phyloP scores from a whole-genome alignment of 2,113 vertebrate species.

The Rissa tridactyla region DNA sequence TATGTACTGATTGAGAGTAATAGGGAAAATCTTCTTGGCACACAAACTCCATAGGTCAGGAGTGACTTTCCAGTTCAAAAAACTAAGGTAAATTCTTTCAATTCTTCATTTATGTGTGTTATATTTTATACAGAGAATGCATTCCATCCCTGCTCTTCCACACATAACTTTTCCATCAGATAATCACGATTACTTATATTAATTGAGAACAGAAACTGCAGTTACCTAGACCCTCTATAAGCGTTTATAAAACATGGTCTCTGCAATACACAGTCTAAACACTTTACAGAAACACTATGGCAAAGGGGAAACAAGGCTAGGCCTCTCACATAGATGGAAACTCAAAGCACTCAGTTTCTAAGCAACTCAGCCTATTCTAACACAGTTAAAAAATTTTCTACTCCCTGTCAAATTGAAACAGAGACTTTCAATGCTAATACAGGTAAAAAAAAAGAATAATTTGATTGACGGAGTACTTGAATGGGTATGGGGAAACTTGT shows the following conservation, averaged over 20 bases:
- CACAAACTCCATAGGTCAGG: neutral
- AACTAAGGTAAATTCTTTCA: neutral
- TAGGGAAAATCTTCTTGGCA: neutral
- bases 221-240: neutral
- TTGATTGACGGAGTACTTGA: neutral
- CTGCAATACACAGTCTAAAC: neutral
- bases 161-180: neutral
- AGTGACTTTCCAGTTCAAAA: neutral
- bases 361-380: neutral
- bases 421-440: neutral
- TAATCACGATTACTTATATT: neutral
- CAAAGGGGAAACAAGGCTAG: neutral
- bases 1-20: neutral
- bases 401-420: neutral
- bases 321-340: neutral
- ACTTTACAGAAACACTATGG: neutral
- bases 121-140: neutral
- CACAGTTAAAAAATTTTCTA: neutral
- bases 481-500: neutral
- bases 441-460: neutral
- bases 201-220: neutral
- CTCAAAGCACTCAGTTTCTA: neutral
- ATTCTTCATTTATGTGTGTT: neutral
- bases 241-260: neutral
- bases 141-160: neutral